Percentiles rank a stretch among this genome's conserved stretches.
Evolutionary conservation across 2,888 invertebrate genomes (phyloP).

Genomic region (Archips xylosteana): DNA sequence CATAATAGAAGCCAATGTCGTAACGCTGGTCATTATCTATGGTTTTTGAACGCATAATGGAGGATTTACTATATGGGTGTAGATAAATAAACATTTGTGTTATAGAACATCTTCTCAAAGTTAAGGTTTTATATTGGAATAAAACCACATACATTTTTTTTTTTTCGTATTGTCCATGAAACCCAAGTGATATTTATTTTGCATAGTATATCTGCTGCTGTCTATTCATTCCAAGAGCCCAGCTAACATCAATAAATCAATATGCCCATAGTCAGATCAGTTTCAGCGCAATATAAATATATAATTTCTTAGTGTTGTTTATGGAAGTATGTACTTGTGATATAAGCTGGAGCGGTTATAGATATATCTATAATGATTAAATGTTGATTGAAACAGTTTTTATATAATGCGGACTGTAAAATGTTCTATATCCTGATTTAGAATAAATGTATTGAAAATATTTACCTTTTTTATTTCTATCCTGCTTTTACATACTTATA

Average conservation of each 20-base stretch:
- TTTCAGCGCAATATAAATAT: slow-evolving; percentile 14
- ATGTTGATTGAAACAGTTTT: slow-evolving; percentile 31
- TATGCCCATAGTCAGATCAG: background rate
- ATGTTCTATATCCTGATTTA: slow-evolving; percentile 33
- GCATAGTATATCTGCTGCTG: no score
- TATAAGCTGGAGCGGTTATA: slow-evolving; percentile 27
- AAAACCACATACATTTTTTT: no score
- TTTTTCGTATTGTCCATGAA: no score
- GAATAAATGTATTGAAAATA: slow-evolving; percentile 22
- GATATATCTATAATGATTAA: background rate
- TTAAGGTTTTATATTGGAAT: no score
- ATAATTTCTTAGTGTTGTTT: slow-evolving; percentile 3
- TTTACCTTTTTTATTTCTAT: background rate
- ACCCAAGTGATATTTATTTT: no score
- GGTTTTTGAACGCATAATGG: no score
- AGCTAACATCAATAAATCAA: background rate
- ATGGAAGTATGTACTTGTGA: slow-evolving; percentile 28
- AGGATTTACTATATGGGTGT: no score
- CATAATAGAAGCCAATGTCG: no score
- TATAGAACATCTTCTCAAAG: no score
- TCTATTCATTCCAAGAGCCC: background rate
- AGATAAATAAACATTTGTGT: no score
- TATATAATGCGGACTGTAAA: slow-evolving; percentile 35
- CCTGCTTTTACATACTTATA: background rate
- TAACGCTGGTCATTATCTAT: no score